phyloP scores from a whole-genome alignment of 30 jellyfish, hydroid and myxozoan genomes.

The Chrysaora quinquecirrha region DNA sequence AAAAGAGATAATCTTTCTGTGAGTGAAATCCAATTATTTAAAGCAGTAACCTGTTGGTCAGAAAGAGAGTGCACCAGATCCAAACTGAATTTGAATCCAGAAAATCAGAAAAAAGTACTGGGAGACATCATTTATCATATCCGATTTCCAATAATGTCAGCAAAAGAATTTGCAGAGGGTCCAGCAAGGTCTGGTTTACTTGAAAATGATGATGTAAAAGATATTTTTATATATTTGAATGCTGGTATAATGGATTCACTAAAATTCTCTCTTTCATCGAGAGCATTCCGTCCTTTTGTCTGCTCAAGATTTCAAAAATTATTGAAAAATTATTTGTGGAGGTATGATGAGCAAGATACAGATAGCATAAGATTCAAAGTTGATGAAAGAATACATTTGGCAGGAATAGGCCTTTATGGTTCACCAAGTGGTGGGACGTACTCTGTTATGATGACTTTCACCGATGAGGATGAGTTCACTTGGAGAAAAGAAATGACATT shows the following conservation, averaged over 20 bases:
- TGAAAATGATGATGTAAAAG: conserved; percentile 82
- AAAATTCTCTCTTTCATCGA: conserved; percentile 43
- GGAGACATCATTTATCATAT: conserved; percentile 71
- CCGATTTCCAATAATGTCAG: conserved; percentile 96
- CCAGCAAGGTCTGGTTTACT: conserved; percentile 95
- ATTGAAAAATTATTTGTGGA: conserved; percentile 93
- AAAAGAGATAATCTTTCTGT: conserved; percentile 69
- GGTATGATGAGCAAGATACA: conserved; percentile 92
- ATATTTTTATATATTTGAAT: conserved; percentile 76
- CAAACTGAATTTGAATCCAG: conserved; percentile 40
- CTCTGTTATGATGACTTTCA: conserved; percentile 51
- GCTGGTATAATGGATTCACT: conserved; percentile 73
- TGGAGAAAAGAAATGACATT: conserved; percentile 60
- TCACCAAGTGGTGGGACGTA: conserved; percentile 99
- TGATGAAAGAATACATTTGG: conserved; percentile 76
- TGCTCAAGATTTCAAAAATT: conserved; percentile 82
- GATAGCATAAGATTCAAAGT: conserved; percentile 94
- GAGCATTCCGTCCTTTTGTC: conserved; percentile 75
- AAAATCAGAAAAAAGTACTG: conserved; percentile 56
- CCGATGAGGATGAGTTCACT: conserved; percentile 69
- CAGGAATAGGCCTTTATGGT: conserved; percentile 96
- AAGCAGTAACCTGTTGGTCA: conserved; percentile 87
- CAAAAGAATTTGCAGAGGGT: conserved; percentile 96
- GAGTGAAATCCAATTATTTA: conserved; percentile 82
- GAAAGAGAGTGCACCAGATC: conserved; percentile 80